A percentile compares a stretch with the other conserved stretches of the same genome.
These are phyloP conservation scores for Kryptolebias marmoratus DNA, from an alignment of 2,113 vertebrate species.

Conservation along the genomic window DNA sequence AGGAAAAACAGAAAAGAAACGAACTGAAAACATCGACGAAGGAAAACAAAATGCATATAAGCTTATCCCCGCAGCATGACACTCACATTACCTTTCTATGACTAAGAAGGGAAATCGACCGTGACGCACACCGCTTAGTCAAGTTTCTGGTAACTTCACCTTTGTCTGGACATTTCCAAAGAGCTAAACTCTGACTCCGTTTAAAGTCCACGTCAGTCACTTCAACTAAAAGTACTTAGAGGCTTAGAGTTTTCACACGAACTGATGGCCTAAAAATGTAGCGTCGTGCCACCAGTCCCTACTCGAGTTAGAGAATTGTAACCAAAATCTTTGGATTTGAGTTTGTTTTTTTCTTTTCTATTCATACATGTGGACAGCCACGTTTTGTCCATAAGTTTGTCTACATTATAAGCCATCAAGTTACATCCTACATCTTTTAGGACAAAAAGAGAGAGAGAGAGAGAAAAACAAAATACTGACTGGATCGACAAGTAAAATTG, in stretches of 20 bases:
- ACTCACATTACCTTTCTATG: conserved; percentile 35
- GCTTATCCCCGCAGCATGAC: conserved; percentile 42
- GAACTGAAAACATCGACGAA: conserved; percentile 41
- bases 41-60: conserved; percentile 43
- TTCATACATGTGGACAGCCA: conserved; percentile 14
- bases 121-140: conserved; percentile 17
- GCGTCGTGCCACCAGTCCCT: conserved; percentile 25
- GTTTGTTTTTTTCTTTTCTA: conserved; percentile 4
- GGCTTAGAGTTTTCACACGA: conserved; percentile 17
- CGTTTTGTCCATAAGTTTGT: conserved; percentile 19
- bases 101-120: conserved; percentile 31
- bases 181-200: conserved; percentile 29
- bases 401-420: conserved; percentile 39
- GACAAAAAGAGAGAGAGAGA: conserved; percentile 16
- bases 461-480: conserved; percentile 41
- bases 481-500: conserved; percentile 27
- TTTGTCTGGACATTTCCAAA: conserved; percentile 33
- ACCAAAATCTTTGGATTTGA: conserved; percentile 42
- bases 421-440: conserved; percentile 32
- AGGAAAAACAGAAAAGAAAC: conserved; percentile 9
- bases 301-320: conserved; percentile 7
- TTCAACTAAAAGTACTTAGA: conserved; percentile 10
- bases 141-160: conserved; percentile 14
- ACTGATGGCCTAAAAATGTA: conserved; percentile 14
- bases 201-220: conserved; percentile 21